Percentiles rank a stretch among this genome's conserved stretches.
Conservation (phyloP, 2,888 invertebrate species). For the Podabrus alpinus region DNA sequence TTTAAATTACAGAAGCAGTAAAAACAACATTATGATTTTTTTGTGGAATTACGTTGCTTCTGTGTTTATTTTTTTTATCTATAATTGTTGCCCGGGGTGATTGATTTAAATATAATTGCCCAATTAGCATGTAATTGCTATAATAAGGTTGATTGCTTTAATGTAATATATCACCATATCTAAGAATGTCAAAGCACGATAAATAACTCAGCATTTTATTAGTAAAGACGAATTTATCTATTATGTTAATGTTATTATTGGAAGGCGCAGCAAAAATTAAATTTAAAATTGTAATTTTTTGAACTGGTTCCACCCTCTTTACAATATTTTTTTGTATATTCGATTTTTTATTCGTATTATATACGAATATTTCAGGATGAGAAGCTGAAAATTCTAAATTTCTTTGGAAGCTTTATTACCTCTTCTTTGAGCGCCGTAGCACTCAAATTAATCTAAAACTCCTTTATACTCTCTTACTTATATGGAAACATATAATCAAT, state of each 20-base stretch:
- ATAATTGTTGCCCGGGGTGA: slow-evolving; percentile 11
- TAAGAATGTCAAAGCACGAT: not conserved
- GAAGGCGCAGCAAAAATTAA: not conserved
- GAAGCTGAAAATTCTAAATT: no score
- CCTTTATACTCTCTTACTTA: not conserved
- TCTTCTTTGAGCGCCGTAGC: not conserved
- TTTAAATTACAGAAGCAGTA: not conserved
- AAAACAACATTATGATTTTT: not conserved
- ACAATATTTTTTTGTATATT: no score
- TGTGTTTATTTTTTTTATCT: not conserved
- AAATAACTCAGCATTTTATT: not conserved
- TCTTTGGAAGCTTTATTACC: not conserved
- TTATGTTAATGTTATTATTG: not conserved
- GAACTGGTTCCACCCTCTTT: not conserved
- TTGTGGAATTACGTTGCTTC: not conserved
- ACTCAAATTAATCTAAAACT: not conserved
- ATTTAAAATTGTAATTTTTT: not conserved
- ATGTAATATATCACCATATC: not conserved
- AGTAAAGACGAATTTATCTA: not conserved
- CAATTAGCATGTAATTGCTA: slow-evolving; percentile 18
- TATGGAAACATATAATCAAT: not conserved
- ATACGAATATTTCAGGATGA: no score
- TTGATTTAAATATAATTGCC: slow-evolving; percentile 10
- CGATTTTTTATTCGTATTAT: no score
- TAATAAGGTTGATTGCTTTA: not conserved